Evolutionary conservation across 2,888 invertebrate species (phyloP), one percentile per base, ranked within the genome.

Genomic region (Eustalomyia histrio): DNA sequence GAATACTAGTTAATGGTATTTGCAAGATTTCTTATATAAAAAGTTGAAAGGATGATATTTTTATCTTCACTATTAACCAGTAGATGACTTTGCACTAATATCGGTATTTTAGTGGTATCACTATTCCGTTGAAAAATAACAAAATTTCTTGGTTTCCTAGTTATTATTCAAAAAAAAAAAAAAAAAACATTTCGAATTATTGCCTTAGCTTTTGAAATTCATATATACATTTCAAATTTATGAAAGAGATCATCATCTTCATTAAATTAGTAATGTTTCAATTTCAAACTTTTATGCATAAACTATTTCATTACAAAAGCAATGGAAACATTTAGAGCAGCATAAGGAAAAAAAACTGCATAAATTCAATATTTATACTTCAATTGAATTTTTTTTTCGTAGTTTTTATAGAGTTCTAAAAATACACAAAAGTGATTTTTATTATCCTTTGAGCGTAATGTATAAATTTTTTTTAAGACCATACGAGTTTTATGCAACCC

Each of bases 391-490:
- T 29, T 52, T 33, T 43, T 24, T 18, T 55, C 14, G 14, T 18
- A 17, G 17, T 60, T 39, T 64, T 63, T 57, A 14, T 58, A 57
- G 55, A 67, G 43, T 33, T 39, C 18, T 53, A 55, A 17, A 35
- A 18, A 43, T 39, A 33, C 21, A 72, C 35, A 55, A 67, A 58
- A 72, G 63, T 76, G 75, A 80, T 76, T 76, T 79, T 72, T 80
- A 80, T 80, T 80, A 80, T 80, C 80, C 80, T 80, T 76, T 80
- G 80, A 80, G 67, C 72, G 50, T 63, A 57, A 67, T 39, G 33
- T 57, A 43, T 60, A 14, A 0, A 14, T 53, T 55, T 43, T 47
- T 2, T 29, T 68, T 33, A 33, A 33, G 58, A 60, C 2, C 53
- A 60, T 43, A 24, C 24, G 24, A 53, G 55, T 53, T 74, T 67